Evolutionary conservation across 2,113 vertebrate species (phyloP), one percentile per base, ranked within the genome.

Genomic region (Gyps fulvus): DNA sequence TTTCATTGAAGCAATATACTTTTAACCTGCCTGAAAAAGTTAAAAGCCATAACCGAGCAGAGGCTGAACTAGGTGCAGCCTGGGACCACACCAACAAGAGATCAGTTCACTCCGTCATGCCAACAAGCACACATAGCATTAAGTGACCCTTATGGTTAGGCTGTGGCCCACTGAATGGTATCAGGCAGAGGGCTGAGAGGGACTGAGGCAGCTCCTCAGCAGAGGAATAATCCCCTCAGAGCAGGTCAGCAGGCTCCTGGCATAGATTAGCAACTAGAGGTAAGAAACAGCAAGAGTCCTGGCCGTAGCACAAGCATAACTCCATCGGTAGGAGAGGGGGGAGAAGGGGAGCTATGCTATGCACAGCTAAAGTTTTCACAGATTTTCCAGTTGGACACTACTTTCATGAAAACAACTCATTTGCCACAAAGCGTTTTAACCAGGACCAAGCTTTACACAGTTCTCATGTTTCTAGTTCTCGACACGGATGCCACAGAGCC

Each of bases 251-350:
- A 6, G 16, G 15, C 14, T 66, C 3, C 6, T 38, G 45, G 58
- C 25, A 34, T 3, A 36, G 23, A 31, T 29, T 25, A 81, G 50
- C n/a, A 84, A 19, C 10, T 6, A 23, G 26, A 84, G 31, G 16
- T 15, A 47, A 70, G 71, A 67, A 93, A 84, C 17, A 72, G 25
- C 67, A 66, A 55, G 12, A 45, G 29, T 38, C 19, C 54, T 26
- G 27, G 47, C 16, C 21, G 11, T 0, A 62, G 17, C 72, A 50
- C 10, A 34, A 57, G 25, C 16, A 4, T 5, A 19, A 87, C 16
- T 63, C 22, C 3, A 10, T 2, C 0, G 0, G 34, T 12, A 65
- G 45, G 21, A 29, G 1, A 1, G 2, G 5, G 27, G 7, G 25
- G 16, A 67, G 66, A 61, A 83, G 3, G 7, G 47, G 22, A 58